Evolutionary conservation across 2,888 invertebrate species (phyloP).

Genomic region (Sinelater perroti): DNA sequence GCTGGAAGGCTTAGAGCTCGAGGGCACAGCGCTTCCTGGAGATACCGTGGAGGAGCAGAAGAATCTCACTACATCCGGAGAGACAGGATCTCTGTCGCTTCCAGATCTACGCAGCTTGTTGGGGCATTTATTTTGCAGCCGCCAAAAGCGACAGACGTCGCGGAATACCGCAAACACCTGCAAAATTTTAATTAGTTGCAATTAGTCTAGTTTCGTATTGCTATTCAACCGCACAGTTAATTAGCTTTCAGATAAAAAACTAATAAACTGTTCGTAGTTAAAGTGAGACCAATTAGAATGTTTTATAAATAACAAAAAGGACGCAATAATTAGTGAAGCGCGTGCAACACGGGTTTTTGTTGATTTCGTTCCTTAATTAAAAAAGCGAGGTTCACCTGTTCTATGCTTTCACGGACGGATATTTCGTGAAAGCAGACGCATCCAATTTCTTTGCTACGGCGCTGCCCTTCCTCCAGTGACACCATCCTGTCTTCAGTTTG

Average conservation of each 20-base stretch:
- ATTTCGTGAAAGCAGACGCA: slow-evolving; percentile 87
- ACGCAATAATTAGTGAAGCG: too few species aligned
- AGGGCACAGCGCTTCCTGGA: slow-evolving; percentile 53
- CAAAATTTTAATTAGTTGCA: too few species aligned
- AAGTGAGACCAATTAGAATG: too few species aligned
- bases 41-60: slow-evolving; percentile 58
- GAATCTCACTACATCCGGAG: slow-evolving; percentile 63
- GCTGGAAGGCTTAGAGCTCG: slow-evolving; percentile 47
- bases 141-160: slow-evolving; percentile 80
- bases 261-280: too few species aligned
- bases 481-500: slow-evolving; percentile 83
- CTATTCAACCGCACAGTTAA: too few species aligned
- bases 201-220: too few species aligned
- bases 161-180: slow-evolving; percentile 80
- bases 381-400: slow-evolving; percentile 67
- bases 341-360: too few species aligned
- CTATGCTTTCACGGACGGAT: slow-evolving; percentile 83
- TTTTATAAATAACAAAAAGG: not conserved
- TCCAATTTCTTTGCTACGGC: slow-evolving; percentile 78
- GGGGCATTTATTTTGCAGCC: slow-evolving; percentile 75
- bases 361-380: too few species aligned
- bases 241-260: too few species aligned
- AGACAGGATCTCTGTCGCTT: slow-evolving; percentile 66
- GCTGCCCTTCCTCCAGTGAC: slow-evolving; percentile 76
- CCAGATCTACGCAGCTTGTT: slow-evolving; percentile 67